Base-by-base conservation (phyloP, 2,888 invertebrate genomes). In the Drosophila eohydei region DNA sequence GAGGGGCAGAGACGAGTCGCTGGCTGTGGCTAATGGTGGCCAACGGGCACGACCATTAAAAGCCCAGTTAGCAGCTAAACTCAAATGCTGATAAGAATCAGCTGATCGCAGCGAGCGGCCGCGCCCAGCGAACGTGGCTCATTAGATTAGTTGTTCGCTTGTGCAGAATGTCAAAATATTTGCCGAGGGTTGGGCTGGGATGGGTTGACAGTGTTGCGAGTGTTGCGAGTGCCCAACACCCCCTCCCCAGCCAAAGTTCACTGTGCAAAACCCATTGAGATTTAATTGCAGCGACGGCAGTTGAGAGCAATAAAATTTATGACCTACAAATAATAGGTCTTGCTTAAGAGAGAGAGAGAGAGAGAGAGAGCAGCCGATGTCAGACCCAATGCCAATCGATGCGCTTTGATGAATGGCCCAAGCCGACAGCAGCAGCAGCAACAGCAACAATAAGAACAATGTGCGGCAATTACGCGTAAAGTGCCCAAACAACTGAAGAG, bases 271-370 rank as follows among this genome's bases (percentile, higher is more conserved):
- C 65, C 88, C 90, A 89, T 89, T 90, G 80, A 90, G 87, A 91
- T 91, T 91, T 91, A 91, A 91, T 91, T 91, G 91, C 90, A 83
- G 71, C 77, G 89, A 81, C 91, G 90, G 84, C 91, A 91, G 90
- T 89, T 88, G 81, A 89, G 91, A 89, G 91, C 90, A 91, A 91
- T 91, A 91, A 91, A 91, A 91, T 91, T 91, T 91, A 91, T 91
- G 91, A 87, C 91, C 91, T 91, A 91, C 91, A 91, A 91, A 91
- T 91, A 91, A 91, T 91, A 87, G 90, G 81, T 83, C 89, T 87
- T 82, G 79, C 86, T 81, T 58, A 79, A 78, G 79, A 78, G 80
- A 50, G 36, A 52, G 64, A 59, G 55, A 58, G 7, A 26, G 3
- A 12, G 36, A 36, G 36, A 36, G 36, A 11, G 36, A 2, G 56